Evolutionary conservation across 2,797 vertebrate species (phyloP).

Genomic region (Lepilemur ruficaudatus): DNA sequence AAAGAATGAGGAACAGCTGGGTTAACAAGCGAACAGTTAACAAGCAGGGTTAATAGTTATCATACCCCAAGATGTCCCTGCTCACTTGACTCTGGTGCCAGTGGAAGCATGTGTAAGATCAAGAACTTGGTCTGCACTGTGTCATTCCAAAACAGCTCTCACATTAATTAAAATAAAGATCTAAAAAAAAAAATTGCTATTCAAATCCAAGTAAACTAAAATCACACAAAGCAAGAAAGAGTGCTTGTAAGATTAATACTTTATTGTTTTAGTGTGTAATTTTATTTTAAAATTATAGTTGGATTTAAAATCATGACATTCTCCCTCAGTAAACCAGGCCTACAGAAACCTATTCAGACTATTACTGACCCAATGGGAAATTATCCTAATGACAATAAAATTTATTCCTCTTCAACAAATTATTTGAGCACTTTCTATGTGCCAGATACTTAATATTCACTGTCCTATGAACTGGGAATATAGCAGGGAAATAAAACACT

Average conservation of each 20-base stretch:
- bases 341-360: neutral
- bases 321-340: neutral
- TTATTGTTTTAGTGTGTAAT: neutral
- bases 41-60: neutral
- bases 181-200: neutral
- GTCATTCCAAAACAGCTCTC: constrained; percentile 26
- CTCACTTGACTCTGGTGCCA: neutral
- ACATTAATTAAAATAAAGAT: constrained; percentile 27
- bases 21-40: neutral
- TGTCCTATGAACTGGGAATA: neutral
- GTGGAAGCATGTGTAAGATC: neutral
- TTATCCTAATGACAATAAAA: neutral
- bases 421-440: neutral
- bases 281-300: constrained; percentile 18
- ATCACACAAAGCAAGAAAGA: constrained; percentile 12
- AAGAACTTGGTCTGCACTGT: neutral
- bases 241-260: neutral
- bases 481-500: neutral
- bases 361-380: neutral
- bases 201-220: constrained; percentile 23
- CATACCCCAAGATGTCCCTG: neutral
- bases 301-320: neutral
- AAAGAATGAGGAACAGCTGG: neutral
- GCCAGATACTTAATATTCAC: neutral
- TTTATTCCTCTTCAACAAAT: constrained; percentile 25